phyloP scores from a whole-genome alignment of 2,113 vertebrate species.

The Calyptommatus sinebrachiatus region DNA sequence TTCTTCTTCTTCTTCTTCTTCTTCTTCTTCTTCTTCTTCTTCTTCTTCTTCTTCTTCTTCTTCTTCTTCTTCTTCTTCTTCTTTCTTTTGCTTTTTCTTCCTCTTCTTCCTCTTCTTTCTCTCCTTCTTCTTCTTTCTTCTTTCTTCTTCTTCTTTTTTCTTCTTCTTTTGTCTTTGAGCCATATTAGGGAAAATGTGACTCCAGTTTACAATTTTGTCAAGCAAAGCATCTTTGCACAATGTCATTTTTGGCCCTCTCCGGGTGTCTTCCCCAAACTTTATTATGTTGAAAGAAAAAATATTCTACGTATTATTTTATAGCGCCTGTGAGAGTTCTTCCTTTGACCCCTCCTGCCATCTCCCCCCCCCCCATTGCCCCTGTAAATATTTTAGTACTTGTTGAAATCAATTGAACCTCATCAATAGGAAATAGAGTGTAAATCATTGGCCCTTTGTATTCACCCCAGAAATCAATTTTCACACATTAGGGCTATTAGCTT shows the following conservation, averaged over 20 bases:
- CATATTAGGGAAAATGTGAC: background rate
- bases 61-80: too few species aligned
- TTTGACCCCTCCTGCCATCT: conserved; percentile 22
- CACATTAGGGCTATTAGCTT: conserved; percentile 90
- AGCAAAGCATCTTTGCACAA: background rate
- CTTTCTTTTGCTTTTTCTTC: too few species aligned
- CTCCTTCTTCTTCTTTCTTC: too few species aligned
- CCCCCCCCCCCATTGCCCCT: conserved; percentile 31
- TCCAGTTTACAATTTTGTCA: background rate
- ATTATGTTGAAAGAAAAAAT: background rate
- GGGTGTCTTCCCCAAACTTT: background rate
- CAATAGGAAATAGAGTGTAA: conserved; percentile 85
- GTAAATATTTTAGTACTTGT: conserved; percentile 77
- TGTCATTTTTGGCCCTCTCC: background rate
- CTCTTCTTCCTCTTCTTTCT: too few species aligned
- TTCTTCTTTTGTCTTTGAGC: background rate
- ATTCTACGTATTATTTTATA: background rate
- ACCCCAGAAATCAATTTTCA: conserved; percentile 94
- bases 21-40: too few species aligned
- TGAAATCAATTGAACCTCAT: conserved; percentile 85
- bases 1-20: too few species aligned
- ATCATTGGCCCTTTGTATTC: conserved; percentile 72
- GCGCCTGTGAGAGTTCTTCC: conserved; percentile 29
- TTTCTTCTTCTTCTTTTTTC: too few species aligned
- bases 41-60: too few species aligned